Evolutionary conservation across 2,113 vertebrate genomes (phyloP).

Genomic region (Chaetops frenatus): DNA sequence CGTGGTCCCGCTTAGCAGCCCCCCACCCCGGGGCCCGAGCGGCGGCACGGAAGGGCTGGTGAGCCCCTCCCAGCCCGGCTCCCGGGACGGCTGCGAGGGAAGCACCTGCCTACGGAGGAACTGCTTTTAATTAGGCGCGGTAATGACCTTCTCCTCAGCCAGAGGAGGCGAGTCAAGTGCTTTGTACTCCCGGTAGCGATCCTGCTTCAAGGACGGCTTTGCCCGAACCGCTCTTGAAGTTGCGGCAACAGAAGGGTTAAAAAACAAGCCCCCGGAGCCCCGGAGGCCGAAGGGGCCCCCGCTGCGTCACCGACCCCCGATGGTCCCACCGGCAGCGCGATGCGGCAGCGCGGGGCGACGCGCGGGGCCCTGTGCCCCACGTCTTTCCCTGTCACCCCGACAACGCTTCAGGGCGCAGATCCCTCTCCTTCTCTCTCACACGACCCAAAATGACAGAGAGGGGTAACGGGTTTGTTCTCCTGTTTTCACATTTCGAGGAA

Average conservation of each 20-base stretch:
- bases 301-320: neutral
- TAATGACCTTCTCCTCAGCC: neutral
- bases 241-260: neutral
- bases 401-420: neutral
- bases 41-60: neutral
- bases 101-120: neutral
- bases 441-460: neutral
- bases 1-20: rapidly evolving
- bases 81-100: neutral
- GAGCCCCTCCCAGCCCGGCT: neutral
- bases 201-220: neutral
- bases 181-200: neutral
- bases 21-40: neutral
- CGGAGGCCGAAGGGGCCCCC: neutral
- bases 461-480: neutral
- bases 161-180: neutral
- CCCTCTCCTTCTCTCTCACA: neutral
- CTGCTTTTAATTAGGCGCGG: neutral
- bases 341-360: neutral
- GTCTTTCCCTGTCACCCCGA: too few species aligned
- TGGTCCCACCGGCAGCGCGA: neutral
- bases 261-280: neutral
- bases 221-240: neutral
- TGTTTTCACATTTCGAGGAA: neutral
- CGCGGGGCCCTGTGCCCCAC: too few species aligned